phyloP scores from a whole-genome alignment of 2,888 invertebrate genomes.

The Eupithecia pulchellata region DNA sequence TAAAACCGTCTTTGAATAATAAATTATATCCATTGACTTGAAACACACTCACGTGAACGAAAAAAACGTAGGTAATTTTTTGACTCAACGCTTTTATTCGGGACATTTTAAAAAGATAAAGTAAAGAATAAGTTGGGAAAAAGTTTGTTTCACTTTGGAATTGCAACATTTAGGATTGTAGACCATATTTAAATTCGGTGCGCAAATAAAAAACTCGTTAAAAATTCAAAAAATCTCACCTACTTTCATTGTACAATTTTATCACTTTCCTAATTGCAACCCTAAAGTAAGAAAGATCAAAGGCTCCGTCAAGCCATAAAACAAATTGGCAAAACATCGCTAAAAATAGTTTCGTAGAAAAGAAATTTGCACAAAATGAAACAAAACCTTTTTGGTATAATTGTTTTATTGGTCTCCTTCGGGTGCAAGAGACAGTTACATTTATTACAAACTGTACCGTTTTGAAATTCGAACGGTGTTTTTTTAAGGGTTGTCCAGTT shows the following conservation, averaged over 20 bases:
- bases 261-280: slow-evolving; percentile 53
- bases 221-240: slow-evolving; percentile 5
- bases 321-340: slow-evolving; percentile 46
- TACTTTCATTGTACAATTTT: slow-evolving; percentile 37
- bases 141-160: neutral
- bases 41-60: neutral
- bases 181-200: neutral
- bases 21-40: neutral
- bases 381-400: slow-evolving; percentile 41
- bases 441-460: slow-evolving; percentile 48
- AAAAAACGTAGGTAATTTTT: neutral
- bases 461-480: slow-evolving; percentile 41
- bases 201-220: neutral
- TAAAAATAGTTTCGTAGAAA: slow-evolving; percentile 66
- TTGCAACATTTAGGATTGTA: neutral
- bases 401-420: slow-evolving; percentile 58
- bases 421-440: slow-evolving; percentile 45
- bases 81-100: neutral
- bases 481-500: slow-evolving; percentile 52
- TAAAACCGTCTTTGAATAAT: slow-evolving; percentile 1
- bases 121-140: neutral
- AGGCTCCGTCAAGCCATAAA: slow-evolving; percentile 32
- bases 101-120: neutral
- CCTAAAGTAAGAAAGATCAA: slow-evolving; percentile 47
- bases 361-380: slow-evolving; percentile 75